These are phyloP conservation scores for Huso huso DNA, from an alignment of 2,797 vertebrate species.

Conservation along the genomic window DNA sequence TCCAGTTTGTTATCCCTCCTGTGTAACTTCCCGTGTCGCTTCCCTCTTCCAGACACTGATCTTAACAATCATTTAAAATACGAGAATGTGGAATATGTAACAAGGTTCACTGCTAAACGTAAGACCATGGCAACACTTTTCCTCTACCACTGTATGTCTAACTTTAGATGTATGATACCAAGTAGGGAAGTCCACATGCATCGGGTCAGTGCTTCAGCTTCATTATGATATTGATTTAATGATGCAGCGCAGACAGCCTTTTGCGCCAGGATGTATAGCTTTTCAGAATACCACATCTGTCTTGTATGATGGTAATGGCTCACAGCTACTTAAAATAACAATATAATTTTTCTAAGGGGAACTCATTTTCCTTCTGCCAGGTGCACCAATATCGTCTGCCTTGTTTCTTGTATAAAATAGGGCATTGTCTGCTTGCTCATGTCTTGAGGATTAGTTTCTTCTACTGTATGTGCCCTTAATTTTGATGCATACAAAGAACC, in stretches of 20 bases:
- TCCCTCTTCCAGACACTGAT: no score
- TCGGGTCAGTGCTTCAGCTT: neutral
- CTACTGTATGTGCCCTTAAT: neutral
- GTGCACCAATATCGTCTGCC: neutral
- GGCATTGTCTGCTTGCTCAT: neutral
- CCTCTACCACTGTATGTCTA: no score
- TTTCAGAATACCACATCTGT: conserved; percentile 6
- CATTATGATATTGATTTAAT: conserved; percentile 8
- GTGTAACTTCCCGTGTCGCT: no score
- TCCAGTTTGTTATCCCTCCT: no score
- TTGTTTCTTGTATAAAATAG: neutral
- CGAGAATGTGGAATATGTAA: no score
- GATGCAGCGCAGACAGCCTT: neutral
- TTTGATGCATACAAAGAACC: neutral
- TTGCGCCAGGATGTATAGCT: neutral
- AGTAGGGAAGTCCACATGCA: neutral
- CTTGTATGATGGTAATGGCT: conserved; percentile 1
- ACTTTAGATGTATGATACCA: neutral
- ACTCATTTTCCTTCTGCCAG: neutral
- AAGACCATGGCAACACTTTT: no score
- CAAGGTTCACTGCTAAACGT: no score
- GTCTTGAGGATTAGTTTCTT: neutral
- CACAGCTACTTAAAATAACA: neutral
- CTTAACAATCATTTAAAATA: no score
- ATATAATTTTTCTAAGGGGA: neutral